Base-by-base conservation (phyloP, 2,113 vertebrate species). In the Shinisaurus crocodilurus region DNA sequence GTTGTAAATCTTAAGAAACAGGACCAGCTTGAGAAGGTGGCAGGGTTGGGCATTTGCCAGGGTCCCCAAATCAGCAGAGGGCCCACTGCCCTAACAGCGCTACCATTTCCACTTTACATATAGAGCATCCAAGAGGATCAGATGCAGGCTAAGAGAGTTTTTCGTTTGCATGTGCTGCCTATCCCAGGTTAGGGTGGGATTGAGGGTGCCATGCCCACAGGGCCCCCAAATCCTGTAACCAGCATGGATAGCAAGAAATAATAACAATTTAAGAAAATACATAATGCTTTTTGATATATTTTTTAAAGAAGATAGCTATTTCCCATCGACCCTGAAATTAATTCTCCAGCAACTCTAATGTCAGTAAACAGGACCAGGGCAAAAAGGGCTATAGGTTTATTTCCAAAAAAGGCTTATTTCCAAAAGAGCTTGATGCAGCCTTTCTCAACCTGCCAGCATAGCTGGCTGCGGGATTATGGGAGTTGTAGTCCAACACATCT, bases 331-430 rank as follows among this genome's bases (percentile, higher is more conserved):
- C 5, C 48, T 90, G 75, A 10, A 65, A 5, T 91, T 48, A 43
- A 89, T 89, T 92, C 87, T 60, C 79, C 43, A 87, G 87, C 87
- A 54, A 89, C 75, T 88, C 67, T 25, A 86, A 69, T 70, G 86
- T 88, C 91, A 76, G 63, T n/a, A 87, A 90, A 89, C 89, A 93
- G 85, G 85, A 86, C 63, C 27, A 50, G 67, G 54, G 37, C 10
- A 72, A 76, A 74, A 87, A 76, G 6, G 60, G 29, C 5, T 7
- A 23, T 20, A 69, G 65, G 65, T 27, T 69, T 69, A n/a, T n/a
- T n/a, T n/a, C n/a, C n/a, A n/a, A n/a, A n/a, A n/a, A n/a, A n/a
- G n/a, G 48, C 48, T 5, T 48, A 48, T 48, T 48, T 48, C 48
- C 48, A 48, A 3, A 48, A 3, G 7, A 48, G 48, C 48, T 48